phyloP scores from a whole-genome alignment of 2,113 vertebrate species.

The Erpornis zantholeuca region DNA sequence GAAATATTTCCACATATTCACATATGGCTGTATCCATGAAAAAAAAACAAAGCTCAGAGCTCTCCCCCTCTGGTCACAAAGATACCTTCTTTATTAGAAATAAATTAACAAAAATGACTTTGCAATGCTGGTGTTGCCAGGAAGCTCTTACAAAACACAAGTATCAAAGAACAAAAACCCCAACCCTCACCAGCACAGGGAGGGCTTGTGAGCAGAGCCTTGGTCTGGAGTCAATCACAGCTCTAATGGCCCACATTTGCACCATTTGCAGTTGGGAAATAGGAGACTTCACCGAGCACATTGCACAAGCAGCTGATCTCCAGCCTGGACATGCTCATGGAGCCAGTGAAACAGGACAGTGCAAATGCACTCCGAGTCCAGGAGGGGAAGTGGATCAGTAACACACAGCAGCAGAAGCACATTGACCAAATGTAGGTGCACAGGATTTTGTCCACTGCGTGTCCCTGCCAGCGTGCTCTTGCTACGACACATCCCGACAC shows the following conservation, averaged over 20 bases:
- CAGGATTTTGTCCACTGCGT: background rate
- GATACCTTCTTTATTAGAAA: background rate
- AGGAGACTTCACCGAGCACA: background rate
- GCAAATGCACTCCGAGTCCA: background rate
- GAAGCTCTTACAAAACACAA: constrained; percentile 28
- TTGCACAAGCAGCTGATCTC: constrained; percentile 26
- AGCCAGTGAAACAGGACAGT: background rate
- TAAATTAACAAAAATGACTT: background rate
- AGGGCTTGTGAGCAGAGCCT: background rate
- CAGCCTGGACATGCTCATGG: background rate
- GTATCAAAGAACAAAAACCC: background rate
- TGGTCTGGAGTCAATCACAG: constrained; percentile 38
- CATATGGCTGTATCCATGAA: background rate
- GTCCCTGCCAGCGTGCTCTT: background rate
- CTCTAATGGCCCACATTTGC: constrained; percentile 17
- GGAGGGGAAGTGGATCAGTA: background rate
- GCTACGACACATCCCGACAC: background rate
- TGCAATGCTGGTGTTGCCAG: background rate
- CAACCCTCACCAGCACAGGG: background rate
- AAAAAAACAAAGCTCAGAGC: background rate
- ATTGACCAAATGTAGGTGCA: background rate
- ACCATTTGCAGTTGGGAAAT: constrained; percentile 16
- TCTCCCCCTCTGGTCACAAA: background rate
- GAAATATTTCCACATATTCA: background rate
- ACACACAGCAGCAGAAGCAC: background rate